These are phyloP conservation scores for Dioctria linearis DNA, from an alignment of 2,888 invertebrate genomes.

Conservation along the genomic window DNA sequence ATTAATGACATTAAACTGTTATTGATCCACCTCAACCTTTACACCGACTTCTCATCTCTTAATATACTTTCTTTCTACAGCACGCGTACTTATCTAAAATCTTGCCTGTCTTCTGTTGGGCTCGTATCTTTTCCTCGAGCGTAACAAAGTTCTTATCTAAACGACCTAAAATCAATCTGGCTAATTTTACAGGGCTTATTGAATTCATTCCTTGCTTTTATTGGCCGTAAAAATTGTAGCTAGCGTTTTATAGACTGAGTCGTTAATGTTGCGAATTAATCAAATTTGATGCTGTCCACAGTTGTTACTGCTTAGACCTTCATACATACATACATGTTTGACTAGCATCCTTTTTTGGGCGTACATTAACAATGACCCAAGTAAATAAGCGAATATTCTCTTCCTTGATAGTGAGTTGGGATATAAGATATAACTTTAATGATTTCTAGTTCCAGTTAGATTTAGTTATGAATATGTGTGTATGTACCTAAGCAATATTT, in stretches of 20 bases:
- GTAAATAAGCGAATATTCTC: no score
- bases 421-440: no score
- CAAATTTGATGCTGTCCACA: conserved; percentile 52
- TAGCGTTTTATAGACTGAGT: conserved; percentile 50
- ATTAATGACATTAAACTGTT: no score
- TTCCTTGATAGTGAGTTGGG: no score
- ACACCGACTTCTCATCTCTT: neutral
- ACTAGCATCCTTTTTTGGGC: no score
- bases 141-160: conserved; percentile 52
- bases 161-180: conserved; percentile 53
- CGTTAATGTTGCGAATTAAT: conserved; percentile 54
- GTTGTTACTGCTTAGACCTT: conserved; percentile 7
- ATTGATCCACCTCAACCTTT: neutral
- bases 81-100: conserved; percentile 21
- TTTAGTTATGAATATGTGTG: no score
- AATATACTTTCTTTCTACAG: neutral
- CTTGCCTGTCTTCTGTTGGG: conserved; percentile 24
- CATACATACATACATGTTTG: no score
- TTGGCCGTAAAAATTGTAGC: conserved; percentile 55
- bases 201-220: conserved; percentile 51
- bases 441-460: no score
- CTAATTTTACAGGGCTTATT: conserved; percentile 54
- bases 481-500: no score
- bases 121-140: conserved; percentile 36
- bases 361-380: no score